phyloP scores from a whole-genome alignment of 2,113 vertebrate species.

The Asarcornis scutulata region DNA sequence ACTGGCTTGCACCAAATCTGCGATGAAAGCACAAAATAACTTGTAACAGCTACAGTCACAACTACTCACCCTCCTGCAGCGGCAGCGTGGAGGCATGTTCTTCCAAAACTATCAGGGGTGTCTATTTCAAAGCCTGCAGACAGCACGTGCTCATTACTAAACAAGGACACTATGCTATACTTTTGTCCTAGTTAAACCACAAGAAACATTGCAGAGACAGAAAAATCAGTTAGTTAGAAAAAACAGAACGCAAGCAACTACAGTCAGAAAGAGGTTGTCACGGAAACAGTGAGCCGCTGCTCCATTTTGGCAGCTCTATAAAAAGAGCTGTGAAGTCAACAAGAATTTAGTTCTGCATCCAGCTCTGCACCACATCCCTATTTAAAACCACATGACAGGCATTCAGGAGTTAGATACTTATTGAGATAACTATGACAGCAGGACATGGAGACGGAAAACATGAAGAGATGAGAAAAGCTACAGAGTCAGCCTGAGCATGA shows the following conservation, averaged over 20 bases:
- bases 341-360: constrained; percentile 54
- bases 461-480: neutral
- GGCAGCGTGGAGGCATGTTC: constrained; percentile 96
- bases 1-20: neutral
- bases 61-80: constrained; percentile 95
- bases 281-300: constrained; percentile 67
- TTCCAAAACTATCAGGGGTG: constrained; percentile 93
- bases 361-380: constrained; percentile 44
- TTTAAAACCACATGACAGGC: constrained; percentile 51
- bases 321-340: constrained; percentile 50
- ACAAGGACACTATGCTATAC: constrained; percentile 92
- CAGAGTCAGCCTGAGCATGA: neutral
- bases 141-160: constrained; percentile 95
- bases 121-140: constrained; percentile 99
- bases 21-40: neutral
- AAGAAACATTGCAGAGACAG: constrained; percentile 82
- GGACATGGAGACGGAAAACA: constrained; percentile 52
- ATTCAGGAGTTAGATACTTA: constrained; percentile 34
- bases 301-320: constrained; percentile 64
- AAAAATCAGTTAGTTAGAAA: constrained; percentile 83
- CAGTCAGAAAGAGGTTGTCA: constrained; percentile 78
- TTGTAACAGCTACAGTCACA: neutral
- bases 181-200: constrained; percentile 90
- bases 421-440: constrained; percentile 32
- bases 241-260: constrained; percentile 71